Evolutionary conservation across 2,797 vertebrate genomes (phyloP), one percentile per base, ranked within the genome.

Genomic region (Cynodonichthys magdalenae): DNA sequence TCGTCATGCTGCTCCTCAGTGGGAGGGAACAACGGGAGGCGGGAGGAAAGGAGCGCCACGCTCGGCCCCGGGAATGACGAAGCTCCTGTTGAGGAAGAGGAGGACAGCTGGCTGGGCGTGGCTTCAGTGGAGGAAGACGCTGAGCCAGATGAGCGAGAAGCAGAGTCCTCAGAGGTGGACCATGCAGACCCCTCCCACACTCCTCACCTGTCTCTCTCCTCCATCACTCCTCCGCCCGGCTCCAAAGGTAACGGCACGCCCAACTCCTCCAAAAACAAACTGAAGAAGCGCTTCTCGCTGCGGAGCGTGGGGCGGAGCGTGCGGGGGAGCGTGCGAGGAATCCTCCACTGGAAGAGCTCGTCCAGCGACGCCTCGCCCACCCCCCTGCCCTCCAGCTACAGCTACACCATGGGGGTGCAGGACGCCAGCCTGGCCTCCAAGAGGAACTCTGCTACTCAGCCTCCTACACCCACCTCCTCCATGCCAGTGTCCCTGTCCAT

Each of bases 221-320:
- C 89, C 0, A 55, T 79, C 60, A 87, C 87, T 29, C 85, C 91
- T 24, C 92, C 92, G 10, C 92, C 86, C 0, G 92, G 90, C 65
- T 68, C 87, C 53, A 93, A 89, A 79, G 86, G 84, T 3, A 90
- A 77, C 66, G 53, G 77, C 20, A 76, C 77, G 11, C 69, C 86
- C 24, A 72, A 34, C 66, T 85, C 85, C 66, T 88, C 92, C 41
- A 97, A 96, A 78, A 95, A 92, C 81, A 96, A 95, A 71, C 92
- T 96, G 69, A 96, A 95, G 87, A 97, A 97, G 68, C 94, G 96
- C 9, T 97, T 97, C 63, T 97, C 95, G 0, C 84, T 96, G 75
- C 93, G 96, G 8, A 96, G 81, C 0, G 95, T 97, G 51, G 94
- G 96, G 0, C 95, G 95, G 2, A 95, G 94, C 0, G 95, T 97